A percentile compares a stretch with the other conserved stretches of the same genome.
phyloP scores from a whole-genome alignment of 2,797 vertebrate species.

The Gobio occitaniae region DNA sequence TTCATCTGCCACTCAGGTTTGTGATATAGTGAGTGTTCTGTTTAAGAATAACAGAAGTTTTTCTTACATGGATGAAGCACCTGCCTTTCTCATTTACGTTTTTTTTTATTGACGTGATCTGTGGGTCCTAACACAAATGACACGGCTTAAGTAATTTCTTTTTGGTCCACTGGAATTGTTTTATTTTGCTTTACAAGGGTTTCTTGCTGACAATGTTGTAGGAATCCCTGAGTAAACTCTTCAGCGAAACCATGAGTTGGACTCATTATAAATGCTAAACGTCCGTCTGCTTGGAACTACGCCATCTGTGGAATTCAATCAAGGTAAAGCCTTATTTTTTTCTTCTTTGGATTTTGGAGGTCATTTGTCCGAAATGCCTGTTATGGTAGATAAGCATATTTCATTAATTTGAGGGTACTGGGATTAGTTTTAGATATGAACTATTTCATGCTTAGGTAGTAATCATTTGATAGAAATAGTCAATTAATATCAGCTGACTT shows the following conservation, averaged over 20 bases:
- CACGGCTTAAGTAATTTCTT: neutral
- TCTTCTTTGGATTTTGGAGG: constrained; percentile 11
- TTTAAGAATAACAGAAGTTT: constrained; percentile 66
- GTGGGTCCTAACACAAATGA: constrained; percentile 11
- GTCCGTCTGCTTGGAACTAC: constrained; percentile 54
- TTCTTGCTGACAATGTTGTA: constrained; percentile 20
- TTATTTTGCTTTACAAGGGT: constrained; percentile 34
- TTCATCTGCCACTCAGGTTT: constrained; percentile 51
- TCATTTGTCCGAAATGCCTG: constrained; percentile 9
- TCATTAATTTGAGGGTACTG: constrained; percentile 15
- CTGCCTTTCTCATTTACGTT: constrained; percentile 46
- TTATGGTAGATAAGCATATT: constrained; percentile 30
- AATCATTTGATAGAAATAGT: neutral
- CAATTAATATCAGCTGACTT: neutral
- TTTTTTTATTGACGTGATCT: constrained; percentile 1
- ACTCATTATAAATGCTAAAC: constrained; percentile 62
- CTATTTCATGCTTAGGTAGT: neutral
- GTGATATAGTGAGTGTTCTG: constrained; percentile 59
- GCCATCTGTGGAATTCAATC: constrained; percentile 48
- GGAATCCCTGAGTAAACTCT: constrained; percentile 58
- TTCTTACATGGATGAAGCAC: constrained; percentile 50
- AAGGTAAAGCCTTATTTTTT: constrained; percentile 70
- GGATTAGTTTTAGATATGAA: neutral
- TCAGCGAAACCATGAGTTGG: constrained; percentile 59
- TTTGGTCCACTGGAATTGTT: constrained; percentile 24